Conservation (phyloP, 2,797 vertebrate genomes). For the Lithobates sylvaticus region DNA sequence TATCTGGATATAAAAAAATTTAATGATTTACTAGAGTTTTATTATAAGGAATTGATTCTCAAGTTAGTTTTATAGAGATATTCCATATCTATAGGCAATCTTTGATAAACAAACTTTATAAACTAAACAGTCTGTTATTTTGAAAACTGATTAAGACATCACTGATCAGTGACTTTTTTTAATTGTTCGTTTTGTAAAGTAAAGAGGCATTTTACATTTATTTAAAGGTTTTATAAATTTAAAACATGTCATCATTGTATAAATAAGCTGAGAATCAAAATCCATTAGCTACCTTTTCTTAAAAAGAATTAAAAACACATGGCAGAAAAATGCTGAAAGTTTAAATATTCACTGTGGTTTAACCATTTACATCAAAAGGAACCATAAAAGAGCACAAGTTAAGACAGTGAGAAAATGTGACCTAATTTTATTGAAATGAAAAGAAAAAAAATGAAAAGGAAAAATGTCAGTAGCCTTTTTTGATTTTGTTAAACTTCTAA, state of each 20-base stretch:
- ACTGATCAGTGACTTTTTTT: not conserved
- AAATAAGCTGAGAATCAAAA: conserved; percentile 47
- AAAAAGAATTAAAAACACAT: conserved; percentile 69
- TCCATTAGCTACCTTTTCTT: conserved; percentile 58
- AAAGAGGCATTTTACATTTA: not conserved
- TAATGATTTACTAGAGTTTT: too few relatives aligned
- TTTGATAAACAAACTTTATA: not conserved
- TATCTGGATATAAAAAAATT: too few relatives aligned
- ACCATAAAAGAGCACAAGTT: conserved; percentile 63
- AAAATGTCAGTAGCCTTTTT: not conserved
- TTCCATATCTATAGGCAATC: too few relatives aligned
- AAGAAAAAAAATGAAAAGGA: not conserved
- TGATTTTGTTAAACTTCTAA: not conserved
- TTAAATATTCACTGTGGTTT: conserved; percentile 64
- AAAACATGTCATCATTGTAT: conserved; percentile 51
- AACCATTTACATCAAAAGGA: conserved; percentile 70
- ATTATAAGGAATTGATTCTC: too few relatives aligned
- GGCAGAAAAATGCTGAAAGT: conserved; percentile 61
- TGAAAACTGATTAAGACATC: not conserved
- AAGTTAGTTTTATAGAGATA: too few relatives aligned
- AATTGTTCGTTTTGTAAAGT: not conserved
- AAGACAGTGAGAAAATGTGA: conserved; percentile 51
- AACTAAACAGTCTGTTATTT: not conserved
- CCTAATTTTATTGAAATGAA: not conserved
- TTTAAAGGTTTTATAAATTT: conserved; percentile 24